phyloP scores from a whole-genome alignment of 2,797 vertebrate genomes.

The Trachops cirrhosus region DNA sequence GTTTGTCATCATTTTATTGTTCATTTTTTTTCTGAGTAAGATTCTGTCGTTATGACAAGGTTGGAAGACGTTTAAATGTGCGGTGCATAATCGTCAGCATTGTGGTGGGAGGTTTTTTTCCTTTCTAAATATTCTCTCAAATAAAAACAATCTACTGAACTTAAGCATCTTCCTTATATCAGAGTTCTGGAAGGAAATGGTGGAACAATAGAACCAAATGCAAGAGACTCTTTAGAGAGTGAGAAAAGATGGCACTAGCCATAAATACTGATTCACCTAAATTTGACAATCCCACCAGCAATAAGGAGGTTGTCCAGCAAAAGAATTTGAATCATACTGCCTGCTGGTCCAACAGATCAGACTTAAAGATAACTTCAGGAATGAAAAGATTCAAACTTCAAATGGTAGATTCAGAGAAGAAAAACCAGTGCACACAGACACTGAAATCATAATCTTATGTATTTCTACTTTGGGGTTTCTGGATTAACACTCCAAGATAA shows the following conservation, averaged over 20 bases:
- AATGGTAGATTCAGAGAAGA: conserved; percentile 45
- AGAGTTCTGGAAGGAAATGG: conserved; percentile 57
- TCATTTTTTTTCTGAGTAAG: neutral
- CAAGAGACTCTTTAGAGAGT: conserved; percentile 56
- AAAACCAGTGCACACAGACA: neutral
- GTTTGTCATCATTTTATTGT: too few relatives aligned
- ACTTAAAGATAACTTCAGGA: conserved; percentile 61
- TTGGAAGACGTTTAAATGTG: neutral
- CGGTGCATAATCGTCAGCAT: neutral
- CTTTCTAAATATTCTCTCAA: neutral
- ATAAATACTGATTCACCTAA: conserved; percentile 13
- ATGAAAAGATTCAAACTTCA: conserved; percentile 50
- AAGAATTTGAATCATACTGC: neutral
- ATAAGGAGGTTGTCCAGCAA: neutral
- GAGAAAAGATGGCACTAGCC: conserved; percentile 26
- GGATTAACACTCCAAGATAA: conserved; percentile 74
- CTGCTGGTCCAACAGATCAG: neutral
- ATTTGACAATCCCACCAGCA: conserved; percentile 21
- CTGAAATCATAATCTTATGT: neutral
- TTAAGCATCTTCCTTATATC: conserved; percentile 46
- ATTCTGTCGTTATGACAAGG: neutral
- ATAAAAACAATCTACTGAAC: neutral
- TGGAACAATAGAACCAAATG: conserved; percentile 12
- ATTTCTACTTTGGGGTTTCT: conserved; percentile 71
- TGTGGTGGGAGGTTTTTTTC: neutral